Evolutionary conservation across 2,888 invertebrate genomes (phyloP), one percentile per base, ranked within the genome.

Genomic region (Chloromyia formosa): DNA sequence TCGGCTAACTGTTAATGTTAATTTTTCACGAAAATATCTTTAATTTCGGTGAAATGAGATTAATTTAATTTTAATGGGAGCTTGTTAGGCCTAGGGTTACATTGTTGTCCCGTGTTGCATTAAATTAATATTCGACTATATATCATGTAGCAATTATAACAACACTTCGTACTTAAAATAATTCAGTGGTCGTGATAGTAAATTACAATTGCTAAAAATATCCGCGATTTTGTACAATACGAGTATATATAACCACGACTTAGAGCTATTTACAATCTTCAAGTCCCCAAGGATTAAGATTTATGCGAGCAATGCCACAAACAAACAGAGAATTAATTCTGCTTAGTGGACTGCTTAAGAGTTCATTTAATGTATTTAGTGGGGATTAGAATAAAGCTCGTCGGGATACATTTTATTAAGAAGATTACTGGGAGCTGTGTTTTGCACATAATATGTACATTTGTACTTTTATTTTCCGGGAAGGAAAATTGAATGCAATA

Each of bases 281-380:
- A 35, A 58, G 49, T 14, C 71, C 40, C 20, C 58, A 42, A 58
- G 71, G 71, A 71, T 71, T 71, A 71, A 56, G 71, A 71, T 56
- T 71, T 71, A 71, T 71, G 71, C 71, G 23, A 56, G 58, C 42
- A 73, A 42, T 61, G 35, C 73, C 61, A 73, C 45, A 73, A 73
- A 73, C 73, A 60, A 73, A 60, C 73, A 61, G 73, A 18, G 61
- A 73, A 61, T 73, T 73, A 73, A 73, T 73, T 49, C 61, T 45
- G 40, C 60, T 73, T 73, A 73, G 61, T 61, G 5, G 35, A 73
- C 73, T 61, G 62, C 73, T 73, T 62, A 73, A 62, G 35, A 73
- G 73, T 73, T 62, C 62, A 73, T 73, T 73, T 73, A 49, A 27
- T 73, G 62, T 73, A 16, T 62, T 73, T 62, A 62, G 35, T 54